Percentiles rank a stretch among this genome's conserved stretches.
Conservation (phyloP, 2,797 vertebrate genomes). For the Chromobotia macracanthus region DNA sequence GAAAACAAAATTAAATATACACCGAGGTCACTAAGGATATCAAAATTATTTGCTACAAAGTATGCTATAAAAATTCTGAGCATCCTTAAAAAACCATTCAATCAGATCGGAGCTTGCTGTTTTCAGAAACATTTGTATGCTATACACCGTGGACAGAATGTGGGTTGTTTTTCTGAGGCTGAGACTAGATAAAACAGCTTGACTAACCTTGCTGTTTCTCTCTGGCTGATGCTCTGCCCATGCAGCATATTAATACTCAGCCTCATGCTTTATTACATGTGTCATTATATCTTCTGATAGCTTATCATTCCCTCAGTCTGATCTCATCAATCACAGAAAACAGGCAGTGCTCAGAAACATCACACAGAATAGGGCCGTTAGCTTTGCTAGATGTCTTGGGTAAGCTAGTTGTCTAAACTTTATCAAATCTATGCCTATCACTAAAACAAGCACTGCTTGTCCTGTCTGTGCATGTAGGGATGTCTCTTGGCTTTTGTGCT, state of each 20-base stretch:
- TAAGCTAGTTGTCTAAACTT: constrained; percentile 2
- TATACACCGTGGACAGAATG: too few species aligned
- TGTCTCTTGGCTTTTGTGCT: constrained; percentile 1
- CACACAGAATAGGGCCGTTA: not conserved
- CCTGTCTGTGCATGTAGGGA: not conserved
- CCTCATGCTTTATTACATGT: constrained; percentile 18
- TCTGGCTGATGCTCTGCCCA: not conserved
- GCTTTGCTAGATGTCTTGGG: constrained; percentile 10
- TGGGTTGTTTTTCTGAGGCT: too few species aligned
- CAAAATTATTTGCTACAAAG: too few species aligned
- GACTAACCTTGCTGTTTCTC: not conserved
- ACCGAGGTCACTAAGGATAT: too few species aligned
- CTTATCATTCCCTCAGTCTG: constrained; percentile 17
- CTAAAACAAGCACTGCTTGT: constrained; percentile 15
- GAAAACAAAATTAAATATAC: too few species aligned
- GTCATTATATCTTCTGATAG: constrained; percentile 31
- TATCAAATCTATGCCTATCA: constrained; percentile 14
- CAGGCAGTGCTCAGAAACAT: not conserved
- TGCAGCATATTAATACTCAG: constrained; percentile 10
- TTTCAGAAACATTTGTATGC: too few species aligned
- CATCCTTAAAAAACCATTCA: too few species aligned
- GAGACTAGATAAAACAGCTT: not conserved
- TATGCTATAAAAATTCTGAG: too few species aligned
- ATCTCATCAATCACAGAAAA: constrained; percentile 14
- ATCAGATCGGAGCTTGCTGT: too few species aligned